Evolutionary conservation across 2,797 vertebrate genomes (phyloP).

Genomic region (Oreortyx pictus): DNA sequence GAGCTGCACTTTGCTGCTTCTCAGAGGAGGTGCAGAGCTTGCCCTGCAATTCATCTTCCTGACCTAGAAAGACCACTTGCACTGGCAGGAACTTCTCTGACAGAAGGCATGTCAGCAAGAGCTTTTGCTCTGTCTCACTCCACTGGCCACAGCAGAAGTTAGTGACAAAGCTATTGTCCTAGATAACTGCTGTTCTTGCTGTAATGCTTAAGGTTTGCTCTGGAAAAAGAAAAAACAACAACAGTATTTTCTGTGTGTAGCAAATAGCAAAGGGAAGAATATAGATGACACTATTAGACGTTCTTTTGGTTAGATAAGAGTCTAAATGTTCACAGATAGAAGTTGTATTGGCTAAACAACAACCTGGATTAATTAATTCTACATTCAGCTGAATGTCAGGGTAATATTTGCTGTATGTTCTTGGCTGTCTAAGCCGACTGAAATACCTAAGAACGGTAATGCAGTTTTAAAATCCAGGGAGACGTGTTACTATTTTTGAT

Average conservation of each 20-base stretch:
- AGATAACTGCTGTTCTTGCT: not conserved
- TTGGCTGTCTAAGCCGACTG: not conserved
- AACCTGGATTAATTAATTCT: not conserved
- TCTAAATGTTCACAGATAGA: not conserved
- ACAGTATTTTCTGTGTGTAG: not conserved
- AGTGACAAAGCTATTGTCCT: slow-evolving; percentile 16
- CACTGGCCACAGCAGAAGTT: not conserved
- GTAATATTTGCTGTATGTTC: not conserved
- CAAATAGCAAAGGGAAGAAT: not conserved
- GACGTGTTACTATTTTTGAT: not conserved
- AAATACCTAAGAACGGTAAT: not conserved
- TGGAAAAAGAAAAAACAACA: too few relatives aligned
- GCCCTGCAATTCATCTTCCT: slow-evolving; percentile 34
- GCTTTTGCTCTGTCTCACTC: slow-evolving; percentile 50
- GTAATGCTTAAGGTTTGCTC: not conserved
- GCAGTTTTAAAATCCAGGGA: not conserved
- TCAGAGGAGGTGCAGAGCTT: not conserved
- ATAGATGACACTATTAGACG: accelerated
- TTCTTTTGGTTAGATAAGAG: not conserved
- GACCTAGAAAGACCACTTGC: not conserved
- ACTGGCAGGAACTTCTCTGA: slow-evolving; percentile 26
- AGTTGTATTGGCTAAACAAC: not conserved
- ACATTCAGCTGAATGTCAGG: not conserved
- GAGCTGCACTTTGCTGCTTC: not conserved
- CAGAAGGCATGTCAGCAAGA: slow-evolving; percentile 58